phyloP scores from a whole-genome alignment of 2,113 vertebrate genomes.

The Sturnus vulgaris region DNA sequence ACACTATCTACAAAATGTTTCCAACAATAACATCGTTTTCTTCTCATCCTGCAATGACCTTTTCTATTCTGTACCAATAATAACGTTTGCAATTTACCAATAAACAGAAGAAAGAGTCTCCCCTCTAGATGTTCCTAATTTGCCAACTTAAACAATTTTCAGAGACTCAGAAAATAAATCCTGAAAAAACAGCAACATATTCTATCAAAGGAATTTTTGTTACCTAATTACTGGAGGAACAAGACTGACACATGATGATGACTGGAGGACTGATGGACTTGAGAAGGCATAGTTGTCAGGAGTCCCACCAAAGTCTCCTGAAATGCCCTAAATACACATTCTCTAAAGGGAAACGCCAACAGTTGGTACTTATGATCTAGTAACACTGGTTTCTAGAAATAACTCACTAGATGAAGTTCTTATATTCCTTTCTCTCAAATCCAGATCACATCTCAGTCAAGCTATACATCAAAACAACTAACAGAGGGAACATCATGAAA shows the following conservation, averaged over 20 bases:
- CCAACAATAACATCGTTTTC: not conserved
- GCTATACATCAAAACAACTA: not conserved
- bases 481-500: not conserved
- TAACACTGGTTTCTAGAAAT: not conserved
- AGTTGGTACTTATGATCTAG: not conserved
- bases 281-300: not conserved
- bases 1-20: not conserved
- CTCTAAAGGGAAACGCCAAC: not conserved
- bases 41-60: not conserved
- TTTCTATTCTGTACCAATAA: not conserved
- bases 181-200: not conserved
- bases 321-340: not conserved
- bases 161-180: not conserved
- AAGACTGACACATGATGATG: not conserved
- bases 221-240: not conserved
- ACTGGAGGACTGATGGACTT: not conserved
- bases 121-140: not conserved
- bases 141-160: not conserved
- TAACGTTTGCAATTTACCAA: not conserved
- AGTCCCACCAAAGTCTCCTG: not conserved
- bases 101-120: not conserved
- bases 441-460: not conserved
- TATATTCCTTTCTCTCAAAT: not conserved
- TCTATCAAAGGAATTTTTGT: not conserved
- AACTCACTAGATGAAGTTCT: not conserved